These are phyloP conservation scores for Ophioninae sp. DNA, from an alignment of 2,888 invertebrate genomes.

Conservation along the genomic window DNA sequence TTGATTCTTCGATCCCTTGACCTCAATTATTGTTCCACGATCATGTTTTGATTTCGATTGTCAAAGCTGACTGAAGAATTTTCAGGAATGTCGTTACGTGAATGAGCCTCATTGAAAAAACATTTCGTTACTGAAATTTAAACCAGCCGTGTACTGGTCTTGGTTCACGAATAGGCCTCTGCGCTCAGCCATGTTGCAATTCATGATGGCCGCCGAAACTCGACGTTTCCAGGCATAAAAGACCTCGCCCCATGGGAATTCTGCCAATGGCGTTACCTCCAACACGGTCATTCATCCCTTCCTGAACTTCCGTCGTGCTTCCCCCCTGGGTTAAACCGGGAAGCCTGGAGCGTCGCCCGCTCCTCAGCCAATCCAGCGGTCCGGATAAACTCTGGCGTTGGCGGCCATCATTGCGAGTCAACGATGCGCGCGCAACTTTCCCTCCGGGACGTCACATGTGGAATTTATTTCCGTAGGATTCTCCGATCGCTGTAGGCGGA, in stretches of 20 bases:
- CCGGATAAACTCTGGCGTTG: slow-evolving; percentile 68
- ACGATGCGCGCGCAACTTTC: slow-evolving; percentile 73
- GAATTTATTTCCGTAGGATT: slow-evolving; percentile 25
- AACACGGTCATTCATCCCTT: slow-evolving; percentile 73
- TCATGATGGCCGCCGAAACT: slow-evolving; percentile 78
- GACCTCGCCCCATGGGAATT: slow-evolving; percentile 72
- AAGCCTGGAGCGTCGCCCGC: slow-evolving; percentile 48
- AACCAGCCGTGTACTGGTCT: slow-evolving; percentile 32
- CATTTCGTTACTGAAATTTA: background rate
- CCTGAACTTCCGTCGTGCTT: slow-evolving; percentile 68
- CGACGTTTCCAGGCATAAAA: slow-evolving; percentile 66
- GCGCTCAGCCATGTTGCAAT: slow-evolving; percentile 75
- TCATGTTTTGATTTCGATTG: too few relatives aligned
- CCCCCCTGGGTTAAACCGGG: slow-evolving; percentile 62
- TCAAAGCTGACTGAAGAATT: background rate
- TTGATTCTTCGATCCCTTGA: background rate
- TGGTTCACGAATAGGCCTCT: slow-evolving; percentile 43
- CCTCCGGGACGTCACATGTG: slow-evolving; percentile 17
- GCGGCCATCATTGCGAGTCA: slow-evolving; percentile 76
- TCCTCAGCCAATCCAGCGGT: slow-evolving; percentile 59
- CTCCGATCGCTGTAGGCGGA: slow-evolving; percentile 9
- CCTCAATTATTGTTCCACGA: too few relatives aligned
- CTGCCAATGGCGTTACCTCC: slow-evolving; percentile 74
- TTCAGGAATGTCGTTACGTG: background rate
- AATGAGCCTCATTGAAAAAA: background rate